phyloP scores from a whole-genome alignment of 2,113 vertebrate species.

The Engraulis encrasicolus region DNA sequence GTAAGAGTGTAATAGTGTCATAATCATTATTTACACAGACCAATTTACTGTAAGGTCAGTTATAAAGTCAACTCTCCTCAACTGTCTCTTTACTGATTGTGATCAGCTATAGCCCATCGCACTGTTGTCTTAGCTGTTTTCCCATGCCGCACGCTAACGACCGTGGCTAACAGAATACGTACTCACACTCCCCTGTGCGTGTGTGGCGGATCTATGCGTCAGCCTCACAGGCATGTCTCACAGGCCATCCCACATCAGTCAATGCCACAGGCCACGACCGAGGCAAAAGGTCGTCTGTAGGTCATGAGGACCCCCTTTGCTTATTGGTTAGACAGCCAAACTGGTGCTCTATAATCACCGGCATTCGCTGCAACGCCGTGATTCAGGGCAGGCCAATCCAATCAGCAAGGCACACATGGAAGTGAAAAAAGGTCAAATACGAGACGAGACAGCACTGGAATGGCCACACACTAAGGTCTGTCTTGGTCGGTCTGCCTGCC shows the following conservation, averaged over 20 bases:
- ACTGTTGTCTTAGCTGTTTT: background rate
- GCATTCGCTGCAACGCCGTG: background rate
- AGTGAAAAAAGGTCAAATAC: background rate
- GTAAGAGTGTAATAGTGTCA: too few species aligned
- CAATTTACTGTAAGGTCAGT: background rate
- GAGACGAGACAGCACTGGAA: background rate
- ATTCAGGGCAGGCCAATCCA: background rate
- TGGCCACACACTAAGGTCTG: conserved; percentile 16
- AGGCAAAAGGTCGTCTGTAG: background rate
- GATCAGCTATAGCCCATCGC: too few species aligned
- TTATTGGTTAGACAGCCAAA: background rate
- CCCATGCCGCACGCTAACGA: background rate
- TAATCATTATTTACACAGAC: background rate
- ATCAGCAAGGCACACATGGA: background rate
- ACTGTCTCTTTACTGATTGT: too few species aligned
- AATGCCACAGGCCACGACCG: background rate
- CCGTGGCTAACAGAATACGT: background rate
- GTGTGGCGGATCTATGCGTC: background rate
- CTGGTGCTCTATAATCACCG: background rate
- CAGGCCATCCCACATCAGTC: background rate
- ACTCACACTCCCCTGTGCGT: background rate
- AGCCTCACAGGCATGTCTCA: background rate
- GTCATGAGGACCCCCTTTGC: background rate
- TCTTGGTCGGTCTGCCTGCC: background rate
- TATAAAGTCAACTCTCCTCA: background rate